A percentile compares a stretch with the other conserved stretches of the same genome.
Evolutionary conservation across 2,888 invertebrate genomes (phyloP).

Genomic region (Pedicia rivosa): DNA sequence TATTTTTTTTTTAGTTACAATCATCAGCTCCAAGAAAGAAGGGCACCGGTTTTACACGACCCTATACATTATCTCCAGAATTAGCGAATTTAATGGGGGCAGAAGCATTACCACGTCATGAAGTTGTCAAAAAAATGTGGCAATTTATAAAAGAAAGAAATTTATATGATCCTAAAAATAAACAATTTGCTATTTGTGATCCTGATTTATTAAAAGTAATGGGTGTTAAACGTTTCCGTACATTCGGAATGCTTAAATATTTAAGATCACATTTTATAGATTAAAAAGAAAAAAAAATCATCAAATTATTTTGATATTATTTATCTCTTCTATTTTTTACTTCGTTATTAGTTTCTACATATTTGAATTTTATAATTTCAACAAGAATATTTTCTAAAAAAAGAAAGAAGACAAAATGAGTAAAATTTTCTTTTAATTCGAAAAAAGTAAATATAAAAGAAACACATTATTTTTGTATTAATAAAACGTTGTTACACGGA

Average conservation of each 20-base stretch:
- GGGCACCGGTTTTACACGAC: slow-evolving; percentile 68
- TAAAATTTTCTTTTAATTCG: too few species aligned
- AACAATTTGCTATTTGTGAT: slow-evolving; percentile 89
- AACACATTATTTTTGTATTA: too few species aligned
- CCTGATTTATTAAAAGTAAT: slow-evolving; percentile 78
- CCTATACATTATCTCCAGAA: slow-evolving; percentile 70
- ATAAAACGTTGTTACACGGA: too few species aligned
- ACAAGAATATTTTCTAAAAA: too few species aligned
- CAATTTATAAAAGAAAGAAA: slow-evolving; percentile 77
- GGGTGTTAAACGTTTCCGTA: slow-evolving; percentile 81
- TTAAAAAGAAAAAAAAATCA: slow-evolving; percentile 21
- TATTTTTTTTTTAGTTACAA: slow-evolving; percentile 1
- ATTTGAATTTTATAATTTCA: too few species aligned
- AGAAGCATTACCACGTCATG: slow-evolving; percentile 70
- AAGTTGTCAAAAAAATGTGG: slow-evolving; percentile 84
- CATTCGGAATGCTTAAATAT: slow-evolving; percentile 96
- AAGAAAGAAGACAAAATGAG: too few species aligned
- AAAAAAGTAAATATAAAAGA: too few species aligned
- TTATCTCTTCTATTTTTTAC: too few species aligned
- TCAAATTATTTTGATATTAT: too few species aligned
- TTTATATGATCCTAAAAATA: slow-evolving; percentile 84
- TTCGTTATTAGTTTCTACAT: too few species aligned
- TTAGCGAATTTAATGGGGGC: slow-evolving; percentile 66
- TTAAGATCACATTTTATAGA: slow-evolving; percentile 76
- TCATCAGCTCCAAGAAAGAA: slow-evolving; percentile 30